Evolutionary conservation across 2,113 vertebrate species (phyloP).

Genomic region (Rhagologus leucostigma): DNA sequence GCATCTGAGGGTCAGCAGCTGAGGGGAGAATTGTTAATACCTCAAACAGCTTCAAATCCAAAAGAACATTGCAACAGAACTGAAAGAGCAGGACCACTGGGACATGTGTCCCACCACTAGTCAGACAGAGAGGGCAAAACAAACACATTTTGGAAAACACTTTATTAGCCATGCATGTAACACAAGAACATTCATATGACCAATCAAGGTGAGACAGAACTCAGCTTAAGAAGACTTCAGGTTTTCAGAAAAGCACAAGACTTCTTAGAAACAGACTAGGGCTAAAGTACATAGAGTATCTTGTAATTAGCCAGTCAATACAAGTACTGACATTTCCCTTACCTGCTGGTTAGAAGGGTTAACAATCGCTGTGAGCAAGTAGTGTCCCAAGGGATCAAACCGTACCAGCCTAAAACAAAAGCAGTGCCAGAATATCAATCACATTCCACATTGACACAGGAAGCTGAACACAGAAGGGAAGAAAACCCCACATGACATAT

Average conservation of each 20-base stretch:
- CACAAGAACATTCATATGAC: background rate
- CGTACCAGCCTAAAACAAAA: slow-evolving; percentile 87
- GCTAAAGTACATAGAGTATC: background rate
- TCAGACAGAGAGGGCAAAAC: background rate
- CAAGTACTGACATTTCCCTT: background rate
- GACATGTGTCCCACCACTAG: background rate
- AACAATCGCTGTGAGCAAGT: slow-evolving; percentile 96
- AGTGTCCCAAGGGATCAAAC: slow-evolving; percentile 97
- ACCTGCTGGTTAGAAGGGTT: slow-evolving; percentile 99
- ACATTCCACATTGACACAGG: background rate
- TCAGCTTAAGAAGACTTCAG: background rate
- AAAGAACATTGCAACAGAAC: background rate
- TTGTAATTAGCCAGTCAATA: background rate
- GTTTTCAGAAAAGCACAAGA: background rate
- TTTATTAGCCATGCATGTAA: background rate
- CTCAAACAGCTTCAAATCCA: background rate
- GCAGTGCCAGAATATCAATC: background rate
- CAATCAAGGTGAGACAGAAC: background rate
- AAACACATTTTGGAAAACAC: background rate
- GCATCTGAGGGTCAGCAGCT: background rate
- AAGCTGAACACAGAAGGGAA: background rate
- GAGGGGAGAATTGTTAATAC: background rate
- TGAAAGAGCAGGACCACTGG: background rate
- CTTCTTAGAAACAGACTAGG: background rate
- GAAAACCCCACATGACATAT: background rate